Evolutionary conservation across 1,140 invertebrate genomes (phyloP).

Genomic region (Drosophila trapezifrons): DNA sequence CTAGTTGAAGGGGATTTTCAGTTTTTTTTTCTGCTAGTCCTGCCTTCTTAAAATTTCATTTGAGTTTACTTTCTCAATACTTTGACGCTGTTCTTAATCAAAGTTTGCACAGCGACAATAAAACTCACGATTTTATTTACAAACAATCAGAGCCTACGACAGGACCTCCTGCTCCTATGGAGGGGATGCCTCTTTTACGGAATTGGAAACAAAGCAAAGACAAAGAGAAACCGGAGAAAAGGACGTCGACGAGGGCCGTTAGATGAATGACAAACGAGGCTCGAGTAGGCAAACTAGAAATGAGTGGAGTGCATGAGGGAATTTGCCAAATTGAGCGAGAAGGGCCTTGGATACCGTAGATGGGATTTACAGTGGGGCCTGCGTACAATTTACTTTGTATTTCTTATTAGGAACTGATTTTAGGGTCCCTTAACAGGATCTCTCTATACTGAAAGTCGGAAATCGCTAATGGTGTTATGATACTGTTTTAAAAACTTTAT

Average conservation of each 20-base stretch:
- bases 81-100: slow-evolving; percentile 53
- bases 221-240: slow-evolving; percentile 19
- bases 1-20: slow-evolving; percentile 20
- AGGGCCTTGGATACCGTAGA: slow-evolving; percentile 16
- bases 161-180: not conserved
- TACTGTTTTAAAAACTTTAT: too few species aligned
- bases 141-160: slow-evolving; percentile 54
- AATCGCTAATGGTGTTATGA: too few species aligned
- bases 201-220: slow-evolving; percentile 42
- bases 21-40: slow-evolving; percentile 1
- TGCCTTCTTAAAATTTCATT: slow-evolving; percentile 33
- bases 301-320: slow-evolving; percentile 45
- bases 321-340: slow-evolving; percentile 55
- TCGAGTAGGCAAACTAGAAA: slow-evolving; percentile 49
- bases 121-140: slow-evolving; percentile 61
- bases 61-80: slow-evolving; percentile 24
- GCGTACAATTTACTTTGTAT: not conserved
- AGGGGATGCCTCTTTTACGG: not conserved
- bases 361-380: slow-evolving; percentile 4
- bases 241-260: slow-evolving; percentile 23
- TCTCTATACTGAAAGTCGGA: too few species aligned
- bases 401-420: too few species aligned
- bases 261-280: slow-evolving; percentile 57
- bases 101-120: slow-evolving; percentile 58
- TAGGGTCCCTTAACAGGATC: too few species aligned